These are phyloP conservation scores for Andrena hattorfiana DNA, from an alignment of 2,888 invertebrate genomes.

Conservation along the genomic window DNA sequence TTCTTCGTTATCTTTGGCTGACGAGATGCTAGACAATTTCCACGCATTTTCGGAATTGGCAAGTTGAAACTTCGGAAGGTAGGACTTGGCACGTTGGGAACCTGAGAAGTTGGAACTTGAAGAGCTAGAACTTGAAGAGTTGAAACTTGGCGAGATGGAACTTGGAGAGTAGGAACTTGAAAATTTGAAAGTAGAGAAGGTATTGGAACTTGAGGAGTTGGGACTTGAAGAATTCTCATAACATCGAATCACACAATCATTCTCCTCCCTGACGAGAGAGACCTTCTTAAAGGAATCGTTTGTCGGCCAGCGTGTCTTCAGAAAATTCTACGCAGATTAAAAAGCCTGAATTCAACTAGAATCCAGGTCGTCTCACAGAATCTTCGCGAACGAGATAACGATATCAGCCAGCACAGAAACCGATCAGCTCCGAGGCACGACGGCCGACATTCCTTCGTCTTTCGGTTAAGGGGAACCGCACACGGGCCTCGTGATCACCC, in stretches of 20 bases:
- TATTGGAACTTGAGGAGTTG: background rate
- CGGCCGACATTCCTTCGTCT: background rate
- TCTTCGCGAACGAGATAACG: background rate
- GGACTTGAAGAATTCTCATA: background rate
- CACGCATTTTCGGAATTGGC: background rate
- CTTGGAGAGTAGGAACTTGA: background rate
- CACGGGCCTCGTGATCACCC: slow-evolving; percentile 1
- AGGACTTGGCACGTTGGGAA: background rate
- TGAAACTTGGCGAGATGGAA: background rate
- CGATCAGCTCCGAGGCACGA: background rate
- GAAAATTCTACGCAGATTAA: too few relatives aligned
- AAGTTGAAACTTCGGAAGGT: background rate
- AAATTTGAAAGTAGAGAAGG: background rate
- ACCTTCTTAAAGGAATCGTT: too few relatives aligned
- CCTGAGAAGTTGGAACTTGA: background rate
- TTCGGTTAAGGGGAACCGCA: slow-evolving; percentile 3
- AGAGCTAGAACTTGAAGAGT: background rate
- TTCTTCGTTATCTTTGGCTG: background rate
- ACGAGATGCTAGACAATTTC: too few relatives aligned
- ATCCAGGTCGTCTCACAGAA: too few relatives aligned
- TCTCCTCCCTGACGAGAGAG: too few relatives aligned
- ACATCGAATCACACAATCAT: too few relatives aligned
- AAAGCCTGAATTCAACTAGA: too few relatives aligned
- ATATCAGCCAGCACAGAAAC: background rate
- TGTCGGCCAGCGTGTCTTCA: too few relatives aligned